These are phyloP conservation scores for Smittia aterrima DNA, from an alignment of 2,888 invertebrate species.

Conservation along the genomic window DNA sequence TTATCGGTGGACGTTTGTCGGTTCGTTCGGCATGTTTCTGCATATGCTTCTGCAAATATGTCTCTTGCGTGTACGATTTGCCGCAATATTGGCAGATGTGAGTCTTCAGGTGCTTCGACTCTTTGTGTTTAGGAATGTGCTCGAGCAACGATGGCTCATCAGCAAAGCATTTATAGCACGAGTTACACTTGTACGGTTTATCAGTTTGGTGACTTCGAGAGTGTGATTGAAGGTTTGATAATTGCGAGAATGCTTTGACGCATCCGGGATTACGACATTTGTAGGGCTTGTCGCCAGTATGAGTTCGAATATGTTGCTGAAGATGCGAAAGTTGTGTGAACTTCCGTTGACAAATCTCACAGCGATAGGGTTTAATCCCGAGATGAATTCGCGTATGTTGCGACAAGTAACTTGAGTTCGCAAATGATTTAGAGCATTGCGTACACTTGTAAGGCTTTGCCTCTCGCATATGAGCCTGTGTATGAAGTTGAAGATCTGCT, in stretches of 20 bases:
- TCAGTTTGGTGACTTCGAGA: constrained; percentile 99
- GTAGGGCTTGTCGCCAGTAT: constrained; percentile 99
- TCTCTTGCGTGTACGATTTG: constrained; percentile 99
- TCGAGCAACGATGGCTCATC: constrained; percentile 96
- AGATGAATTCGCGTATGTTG: constrained; percentile 99
- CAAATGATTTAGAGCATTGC: constrained; percentile 98
- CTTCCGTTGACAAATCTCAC: constrained; percentile 96
- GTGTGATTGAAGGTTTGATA: constrained; percentile 98
- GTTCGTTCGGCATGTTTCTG: constrained; percentile 95
- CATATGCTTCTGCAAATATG: constrained; percentile 99
- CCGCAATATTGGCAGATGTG: constrained; percentile 99
- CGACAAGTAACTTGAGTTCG: constrained; percentile 98
- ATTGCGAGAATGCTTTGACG: constrained; percentile 98
- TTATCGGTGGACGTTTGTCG: constrained; percentile 84
- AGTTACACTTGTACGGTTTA: constrained; percentile 99
- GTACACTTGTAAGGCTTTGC: constrained; percentile 99
- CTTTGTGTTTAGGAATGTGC: constrained; percentile 99
- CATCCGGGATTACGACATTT: constrained; percentile 96
- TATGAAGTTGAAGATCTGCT: constrained; percentile 95
- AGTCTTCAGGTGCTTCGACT: constrained; percentile 98
- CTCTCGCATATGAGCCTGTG: constrained; percentile 97
- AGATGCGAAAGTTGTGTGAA: constrained; percentile 99
- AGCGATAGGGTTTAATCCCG: constrained; percentile 98
- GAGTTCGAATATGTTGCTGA: constrained; percentile 99
- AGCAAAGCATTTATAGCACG: constrained; percentile 99